Conservation (phyloP, 2,113 vertebrate genomes). For the Eira barbara region DNA sequence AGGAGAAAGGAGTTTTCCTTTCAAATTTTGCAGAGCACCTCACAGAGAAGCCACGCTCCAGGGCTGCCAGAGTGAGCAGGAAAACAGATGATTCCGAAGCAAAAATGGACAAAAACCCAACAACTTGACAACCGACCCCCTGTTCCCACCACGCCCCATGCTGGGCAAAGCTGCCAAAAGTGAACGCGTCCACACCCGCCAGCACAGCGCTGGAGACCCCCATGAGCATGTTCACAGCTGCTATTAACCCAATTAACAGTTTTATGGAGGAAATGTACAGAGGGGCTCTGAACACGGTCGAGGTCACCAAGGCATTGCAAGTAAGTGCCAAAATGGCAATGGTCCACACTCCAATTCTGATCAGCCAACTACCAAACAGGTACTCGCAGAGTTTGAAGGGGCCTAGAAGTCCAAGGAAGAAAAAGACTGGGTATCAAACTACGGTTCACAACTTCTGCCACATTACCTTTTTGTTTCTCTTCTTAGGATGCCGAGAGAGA, state of each 20-base stretch:
- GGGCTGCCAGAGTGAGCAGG: slow-evolving; percentile 89
- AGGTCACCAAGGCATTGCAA: slow-evolving; percentile 89
- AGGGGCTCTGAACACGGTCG: slow-evolving; percentile 87
- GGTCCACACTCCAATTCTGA: slow-evolving; percentile 93
- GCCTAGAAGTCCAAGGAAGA: slow-evolving; percentile 80
- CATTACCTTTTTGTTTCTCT: background rate
- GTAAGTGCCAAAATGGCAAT: slow-evolving; percentile 87
- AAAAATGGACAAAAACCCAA: slow-evolving; percentile 91
- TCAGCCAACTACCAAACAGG: slow-evolving; percentile 94
- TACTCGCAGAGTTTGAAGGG: slow-evolving; percentile 94
- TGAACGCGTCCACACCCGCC: slow-evolving; percentile 89
- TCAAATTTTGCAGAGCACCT: slow-evolving; percentile 81
- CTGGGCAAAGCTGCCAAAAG: slow-evolving; percentile 91
- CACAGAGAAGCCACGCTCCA: slow-evolving; percentile 88
- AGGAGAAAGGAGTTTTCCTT: slow-evolving; percentile 72
- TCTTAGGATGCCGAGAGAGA: background rate
- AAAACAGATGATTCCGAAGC: slow-evolving; percentile 92
- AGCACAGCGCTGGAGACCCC: slow-evolving; percentile 89
- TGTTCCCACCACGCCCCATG: slow-evolving; percentile 92
- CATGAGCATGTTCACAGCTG: slow-evolving; percentile 88
- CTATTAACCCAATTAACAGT: slow-evolving; percentile 90
- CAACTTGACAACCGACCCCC: slow-evolving; percentile 88
- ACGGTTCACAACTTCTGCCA: background rate
- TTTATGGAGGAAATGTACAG: slow-evolving; percentile 85
- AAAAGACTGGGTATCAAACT: background rate